Base-by-base conservation (phyloP, 92 coral and sea anemone species). In the Epizoanthus ramosus region DNA sequence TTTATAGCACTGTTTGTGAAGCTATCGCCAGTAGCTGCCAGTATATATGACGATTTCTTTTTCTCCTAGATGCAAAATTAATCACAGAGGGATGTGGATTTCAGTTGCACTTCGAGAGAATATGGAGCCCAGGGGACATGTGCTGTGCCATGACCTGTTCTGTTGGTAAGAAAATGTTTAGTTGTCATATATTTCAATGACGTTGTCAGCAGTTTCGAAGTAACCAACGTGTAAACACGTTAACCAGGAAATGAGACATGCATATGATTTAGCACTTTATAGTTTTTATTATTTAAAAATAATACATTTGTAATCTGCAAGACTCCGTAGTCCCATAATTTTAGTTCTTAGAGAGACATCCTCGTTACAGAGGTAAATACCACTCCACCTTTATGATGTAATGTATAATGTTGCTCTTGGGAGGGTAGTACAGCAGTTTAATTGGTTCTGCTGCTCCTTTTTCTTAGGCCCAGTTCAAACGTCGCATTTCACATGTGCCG, bases 41-140 rank as follows among this genome's bases (percentile, higher is more conserved):
- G 31, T 39, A 25, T n/a, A 4, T 28, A 2, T 65, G 9, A 25
- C 6, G 18, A 10, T 37, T 18, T 57, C 3, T 45, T 61, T 22
- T 10, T 18, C 50, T 10, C 45, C 7, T 61, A 77, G 82, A 77
- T 43, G 50, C 6, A 31, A 10, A 61, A 77, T 21, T 37, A 14
- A 12, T 60, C 39, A 61, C 58, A 15, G 63, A 77, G 45, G 57
- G 41, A 37, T 21, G 50, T 39, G 58, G 65, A 23, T 77, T 60
- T 43, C 69, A 77, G 71, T 61, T 77, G 71, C 82, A 77, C 45
- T 77, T 57, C 22, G 82, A 77, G 33, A n/a, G 71, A 61, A 61
- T 77, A 41, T 60, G 70, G 82, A 77, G 59, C 82, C 71, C 71
- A 6, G 70, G 15, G 10, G 82, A 41, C 21, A 60, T 57, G 33